phyloP scores from a whole-genome alignment of 2,888 invertebrate species.

The Thereva unica region DNA sequence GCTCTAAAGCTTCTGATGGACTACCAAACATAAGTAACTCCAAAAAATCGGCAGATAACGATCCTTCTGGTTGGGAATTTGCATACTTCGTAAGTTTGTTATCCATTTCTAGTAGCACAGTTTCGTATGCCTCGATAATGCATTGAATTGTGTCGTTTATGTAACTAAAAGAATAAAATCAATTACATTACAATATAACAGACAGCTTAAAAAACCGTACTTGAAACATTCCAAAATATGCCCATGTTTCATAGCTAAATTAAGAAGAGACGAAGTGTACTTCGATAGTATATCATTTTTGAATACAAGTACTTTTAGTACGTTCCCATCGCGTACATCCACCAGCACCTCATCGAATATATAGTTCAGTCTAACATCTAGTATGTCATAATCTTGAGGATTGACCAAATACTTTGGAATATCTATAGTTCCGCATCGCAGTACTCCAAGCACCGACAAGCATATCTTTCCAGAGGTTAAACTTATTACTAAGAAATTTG shows the following conservation, averaged over 20 bases:
- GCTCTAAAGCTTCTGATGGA: slow-evolving; percentile 56
- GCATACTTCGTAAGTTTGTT: slow-evolving; percentile 89
- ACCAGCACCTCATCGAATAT: slow-evolving; percentile 73
- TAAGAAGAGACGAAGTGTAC: slow-evolving; percentile 54
- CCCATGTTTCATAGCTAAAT: slow-evolving; percentile 73
- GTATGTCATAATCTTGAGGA: slow-evolving; percentile 63
- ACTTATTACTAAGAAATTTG: slow-evolving; percentile 80
- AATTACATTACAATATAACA: background rate
- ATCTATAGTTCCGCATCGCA: slow-evolving; percentile 74
- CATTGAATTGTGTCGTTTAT: slow-evolving; percentile 78
- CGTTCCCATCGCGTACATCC: slow-evolving; percentile 63
- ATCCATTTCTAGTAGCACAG: slow-evolving; percentile 91
- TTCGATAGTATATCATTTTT: slow-evolving; percentile 53
- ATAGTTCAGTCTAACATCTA: slow-evolving; percentile 71
- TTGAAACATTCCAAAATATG: slow-evolving; percentile 72
- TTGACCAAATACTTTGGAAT: slow-evolving; percentile 63
- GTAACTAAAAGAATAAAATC: slow-evolving; percentile 51
- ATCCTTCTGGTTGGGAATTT: slow-evolving; percentile 75
- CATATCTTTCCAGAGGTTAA: slow-evolving; percentile 73
- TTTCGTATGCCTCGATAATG: slow-evolving; percentile 92
- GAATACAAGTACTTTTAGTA: slow-evolving; percentile 65
- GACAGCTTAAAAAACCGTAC: slow-evolving; percentile 42
- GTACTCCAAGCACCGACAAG: slow-evolving; percentile 82
- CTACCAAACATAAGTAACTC: slow-evolving; percentile 84
- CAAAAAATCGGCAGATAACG: slow-evolving; percentile 87